Evolutionary conservation across 2,888 invertebrate genomes (phyloP).

Genomic region (Anoplius nigerrimus): DNA sequence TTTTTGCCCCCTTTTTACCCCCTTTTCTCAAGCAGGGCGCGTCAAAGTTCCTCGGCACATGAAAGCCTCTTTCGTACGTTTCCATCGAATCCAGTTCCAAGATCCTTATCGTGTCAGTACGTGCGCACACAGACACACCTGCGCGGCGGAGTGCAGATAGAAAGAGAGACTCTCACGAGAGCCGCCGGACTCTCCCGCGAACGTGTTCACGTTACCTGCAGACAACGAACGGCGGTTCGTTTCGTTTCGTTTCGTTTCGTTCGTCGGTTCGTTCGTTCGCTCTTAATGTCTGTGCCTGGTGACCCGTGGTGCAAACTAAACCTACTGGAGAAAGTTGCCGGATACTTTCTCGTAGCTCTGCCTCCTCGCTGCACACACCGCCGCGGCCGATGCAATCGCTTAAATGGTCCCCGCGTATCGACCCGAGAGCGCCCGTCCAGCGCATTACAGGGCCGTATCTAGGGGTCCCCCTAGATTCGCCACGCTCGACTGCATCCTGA

Average conservation of each 20-base stretch:
- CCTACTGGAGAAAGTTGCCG: slow-evolving; percentile 71
- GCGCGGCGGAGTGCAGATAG: background rate
- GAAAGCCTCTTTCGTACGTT: slow-evolving; percentile 32
- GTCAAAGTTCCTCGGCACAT: slow-evolving; percentile 7
- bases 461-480: slow-evolving; percentile 5
- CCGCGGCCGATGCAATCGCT: slow-evolving; percentile 67
- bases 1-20: no score
- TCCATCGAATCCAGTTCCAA: slow-evolving; percentile 35
- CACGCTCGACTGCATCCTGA: background rate
- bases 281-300: slow-evolving; percentile 71
- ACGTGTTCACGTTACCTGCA: slow-evolving; percentile 25
- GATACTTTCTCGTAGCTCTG: slow-evolving; percentile 68
- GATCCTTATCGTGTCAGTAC: slow-evolving; percentile 36
- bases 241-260: no score
- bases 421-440: slow-evolving; percentile 30
- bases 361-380: background rate
- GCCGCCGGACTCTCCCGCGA: no score
- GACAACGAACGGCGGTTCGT: slow-evolving; percentile 5
- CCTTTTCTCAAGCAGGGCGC: no score
- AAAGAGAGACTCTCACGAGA: no score
- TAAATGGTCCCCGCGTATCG: slow-evolving; percentile 58
- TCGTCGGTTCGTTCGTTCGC: slow-evolving; percentile 45
- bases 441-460: slow-evolving; percentile 18
- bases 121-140: slow-evolving; percentile 5
- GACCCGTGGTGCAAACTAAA: slow-evolving; percentile 73